These are phyloP conservation scores for Zootermopsis nevadensis DNA, from an alignment of 2,888 invertebrate genomes.

Conservation along the genomic window DNA sequence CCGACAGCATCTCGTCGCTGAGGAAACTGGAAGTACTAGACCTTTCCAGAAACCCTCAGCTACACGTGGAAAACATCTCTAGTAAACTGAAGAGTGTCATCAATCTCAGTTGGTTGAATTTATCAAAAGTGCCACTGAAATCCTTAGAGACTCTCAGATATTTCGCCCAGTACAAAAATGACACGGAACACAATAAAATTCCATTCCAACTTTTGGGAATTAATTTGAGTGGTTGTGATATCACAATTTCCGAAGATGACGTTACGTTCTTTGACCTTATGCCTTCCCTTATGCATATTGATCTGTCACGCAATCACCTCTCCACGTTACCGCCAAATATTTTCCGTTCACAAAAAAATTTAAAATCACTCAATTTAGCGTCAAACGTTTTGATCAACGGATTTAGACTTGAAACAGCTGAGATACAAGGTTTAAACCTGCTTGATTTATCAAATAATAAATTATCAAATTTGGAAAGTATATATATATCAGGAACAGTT, in stretches of 20 bases:
- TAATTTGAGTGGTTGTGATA: not conserved
- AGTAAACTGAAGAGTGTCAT: not conserved
- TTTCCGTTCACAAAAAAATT: not conserved
- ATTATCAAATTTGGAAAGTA: not conserved
- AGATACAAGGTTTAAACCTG: not conserved
- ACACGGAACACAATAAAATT: not conserved
- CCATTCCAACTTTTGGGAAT: not conserved
- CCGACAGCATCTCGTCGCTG: not conserved
- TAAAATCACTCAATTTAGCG: not conserved
- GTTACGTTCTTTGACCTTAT: not conserved
- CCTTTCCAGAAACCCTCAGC: not conserved
- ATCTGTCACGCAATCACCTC: not conserved
- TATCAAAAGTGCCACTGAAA: conserved; percentile 7
- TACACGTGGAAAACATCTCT: not conserved
- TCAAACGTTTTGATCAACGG: not conserved
- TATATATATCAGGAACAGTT: not conserved
- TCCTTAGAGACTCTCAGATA: not conserved
- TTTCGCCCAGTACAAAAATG: not conserved
- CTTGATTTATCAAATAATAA: conserved; percentile 47
- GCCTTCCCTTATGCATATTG: not conserved
- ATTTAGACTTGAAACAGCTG: not conserved
- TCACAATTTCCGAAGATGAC: not conserved
- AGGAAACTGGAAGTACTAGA: conserved; percentile 21
- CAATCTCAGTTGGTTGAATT: conserved; percentile 10
- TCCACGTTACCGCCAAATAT: not conserved